Percentiles rank a stretch among this genome's conserved stretches.
Conservation (phyloP, 2,888 invertebrate genomes). For the Leptothorax acervorum region DNA sequence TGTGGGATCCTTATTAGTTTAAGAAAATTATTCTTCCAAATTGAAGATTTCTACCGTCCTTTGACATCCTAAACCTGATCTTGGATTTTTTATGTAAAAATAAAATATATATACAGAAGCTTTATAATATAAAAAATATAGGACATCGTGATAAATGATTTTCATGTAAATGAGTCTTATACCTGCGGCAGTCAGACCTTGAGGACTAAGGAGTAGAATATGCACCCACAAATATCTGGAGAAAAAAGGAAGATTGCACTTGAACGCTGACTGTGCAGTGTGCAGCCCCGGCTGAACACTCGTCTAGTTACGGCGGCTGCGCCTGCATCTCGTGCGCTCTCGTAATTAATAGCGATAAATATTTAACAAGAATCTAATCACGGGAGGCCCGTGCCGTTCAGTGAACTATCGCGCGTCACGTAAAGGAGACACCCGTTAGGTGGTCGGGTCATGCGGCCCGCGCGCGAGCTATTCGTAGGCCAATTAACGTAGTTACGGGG, state of each 20-base stretch:
- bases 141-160: background rate
- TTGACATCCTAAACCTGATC: background rate
- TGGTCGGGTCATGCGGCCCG: slow-evolving; percentile 62
- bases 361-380: slow-evolving; percentile 49
- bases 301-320: background rate
- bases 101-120: background rate
- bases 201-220: background rate
- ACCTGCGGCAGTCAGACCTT: background rate
- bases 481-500: slow-evolving; percentile 74
- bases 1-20: background rate
- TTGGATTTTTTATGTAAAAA: background rate
- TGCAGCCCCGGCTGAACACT: background rate
- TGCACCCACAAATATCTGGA: background rate
- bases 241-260: background rate
- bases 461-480: slow-evolving; percentile 66
- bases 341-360: slow-evolving; percentile 49
- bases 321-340: background rate
- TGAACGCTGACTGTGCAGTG: background rate
- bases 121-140: background rate
- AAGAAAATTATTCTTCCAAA: background rate
- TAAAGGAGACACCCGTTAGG: slow-evolving; percentile 71
- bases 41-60: background rate
- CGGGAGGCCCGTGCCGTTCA: background rate
- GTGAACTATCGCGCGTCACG: slow-evolving; percentile 24
- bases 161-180: background rate